Percentiles rank a stretch among this genome's conserved stretches.
Conservation (phyloP, 2,113 vertebrate species). For the Salvelinus sp. region DNA sequence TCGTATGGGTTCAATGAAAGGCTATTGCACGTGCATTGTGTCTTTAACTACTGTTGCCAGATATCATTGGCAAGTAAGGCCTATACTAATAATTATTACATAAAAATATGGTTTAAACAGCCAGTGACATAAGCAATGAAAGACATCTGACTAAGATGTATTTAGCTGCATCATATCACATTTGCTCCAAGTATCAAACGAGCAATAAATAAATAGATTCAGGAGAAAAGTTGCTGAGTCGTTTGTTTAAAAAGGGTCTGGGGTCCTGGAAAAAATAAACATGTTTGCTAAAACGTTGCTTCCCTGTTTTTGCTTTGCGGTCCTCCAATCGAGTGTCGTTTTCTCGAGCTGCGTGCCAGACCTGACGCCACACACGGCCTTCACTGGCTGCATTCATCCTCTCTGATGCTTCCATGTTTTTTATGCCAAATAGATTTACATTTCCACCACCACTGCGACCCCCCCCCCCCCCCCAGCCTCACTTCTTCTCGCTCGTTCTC, state of each 20-base stretch:
- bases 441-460: conserved; percentile 31
- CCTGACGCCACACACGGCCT: conserved; percentile 61
- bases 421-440: conserved; percentile 20
- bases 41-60: neutral
- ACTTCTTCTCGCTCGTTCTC: neutral
- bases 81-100: neutral
- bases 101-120: too few species aligned
- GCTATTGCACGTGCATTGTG: neutral
- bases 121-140: too few species aligned
- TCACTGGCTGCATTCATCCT: conserved; percentile 68
- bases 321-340: conserved; percentile 55
- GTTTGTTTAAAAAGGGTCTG: conserved; percentile 16
- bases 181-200: neutral
- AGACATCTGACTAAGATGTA: conserved; percentile 7
- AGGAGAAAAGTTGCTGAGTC: conserved; percentile 42
- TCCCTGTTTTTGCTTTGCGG: conserved; percentile 58
- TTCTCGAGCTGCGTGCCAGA: conserved; percentile 56
- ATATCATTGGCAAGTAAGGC: neutral
- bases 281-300: conserved; percentile 63
- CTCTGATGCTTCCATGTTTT: conserved; percentile 33
- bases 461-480: conserved; percentile 55
- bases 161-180: neutral
- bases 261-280: conserved; percentile 31
- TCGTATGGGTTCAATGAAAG: neutral
- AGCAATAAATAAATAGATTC: neutral